A percentile compares a stretch with the other conserved stretches of the same genome.
phyloP scores from a whole-genome alignment of 2,113 vertebrate genomes.

The Capreolus pygargus region DNA sequence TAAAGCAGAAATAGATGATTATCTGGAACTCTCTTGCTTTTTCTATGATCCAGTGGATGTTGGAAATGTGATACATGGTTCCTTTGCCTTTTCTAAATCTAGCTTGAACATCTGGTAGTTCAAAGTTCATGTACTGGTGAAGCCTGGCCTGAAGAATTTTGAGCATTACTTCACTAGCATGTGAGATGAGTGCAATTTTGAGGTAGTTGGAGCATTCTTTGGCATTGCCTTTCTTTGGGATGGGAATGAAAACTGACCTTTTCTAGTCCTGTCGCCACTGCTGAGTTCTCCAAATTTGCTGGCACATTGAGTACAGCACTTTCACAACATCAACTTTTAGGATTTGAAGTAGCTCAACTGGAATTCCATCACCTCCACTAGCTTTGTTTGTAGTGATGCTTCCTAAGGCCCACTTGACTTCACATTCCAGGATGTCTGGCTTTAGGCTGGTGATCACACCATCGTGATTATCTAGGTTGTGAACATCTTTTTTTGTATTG shows the following conservation, averaged over 20 bases:
- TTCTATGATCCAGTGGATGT: accelerated
- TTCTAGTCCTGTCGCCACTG: neutral
- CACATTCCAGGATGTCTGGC: neutral
- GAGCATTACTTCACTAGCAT: neutral
- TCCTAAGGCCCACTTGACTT: neutral
- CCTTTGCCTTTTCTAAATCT: neutral
- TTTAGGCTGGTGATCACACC: neutral
- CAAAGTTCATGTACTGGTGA: neutral
- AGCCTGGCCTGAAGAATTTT: neutral
- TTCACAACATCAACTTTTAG: neutral
- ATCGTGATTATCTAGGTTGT: neutral
- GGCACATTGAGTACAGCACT: neutral
- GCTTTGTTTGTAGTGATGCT: neutral
- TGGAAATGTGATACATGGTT: neutral
- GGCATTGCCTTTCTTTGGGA: neutral
- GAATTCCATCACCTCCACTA: neutral
- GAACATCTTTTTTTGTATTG: neutral
- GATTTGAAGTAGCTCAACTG: neutral
- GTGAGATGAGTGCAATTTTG: neutral
- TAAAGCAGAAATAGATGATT: neutral
- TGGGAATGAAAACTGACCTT: neutral
- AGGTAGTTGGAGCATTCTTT: accelerated
- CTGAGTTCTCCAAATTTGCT: neutral
- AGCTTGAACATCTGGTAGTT: neutral
- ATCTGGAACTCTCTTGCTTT: neutral